Evolutionary conservation across 2,797 vertebrate species (phyloP), one percentile per base, ranked within the genome.

Genomic region (Falco cherrug): DNA sequence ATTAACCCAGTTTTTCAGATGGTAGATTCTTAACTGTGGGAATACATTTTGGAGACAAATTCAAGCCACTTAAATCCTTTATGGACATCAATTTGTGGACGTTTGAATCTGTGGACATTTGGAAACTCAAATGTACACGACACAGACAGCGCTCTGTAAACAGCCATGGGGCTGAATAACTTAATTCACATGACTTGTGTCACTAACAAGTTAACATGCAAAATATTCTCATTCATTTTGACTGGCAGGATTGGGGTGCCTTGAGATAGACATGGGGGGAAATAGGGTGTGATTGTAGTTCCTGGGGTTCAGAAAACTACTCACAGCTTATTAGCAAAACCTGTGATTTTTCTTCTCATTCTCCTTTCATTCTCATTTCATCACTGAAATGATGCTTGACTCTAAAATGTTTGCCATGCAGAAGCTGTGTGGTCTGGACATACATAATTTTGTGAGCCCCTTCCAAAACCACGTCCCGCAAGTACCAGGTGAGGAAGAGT

Each of bases 381-480:
- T 43, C 41, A 43, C 16, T 35, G 47, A 70, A 81, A 84, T 4
- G 13, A 26, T 22, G 65, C 37, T 47, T 53, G 61, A 24, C 37
- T 68, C 37, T 16, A 53, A 76, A 56, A 16, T 4, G 56, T 69
- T 60, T 92, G 78, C 69, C 31, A 22, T 1, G 31, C 65, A 81
- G 71, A n/a, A 76, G 81, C 89, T 67, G 47, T 21, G 56, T 81
- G 80, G 56, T 39, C 75, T 67, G 63, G 9, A 50, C 51, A 24
- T 19, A 29, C 3, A 70, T 39, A 5, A 39, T 11, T 76, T 54
- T 2, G 2, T 19, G 48, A 92, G 51, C 9, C 6, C 5, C 57
- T 90, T 86, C 91, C 94, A 89, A 65, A 93, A 68, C 77, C 89
- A 89, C 81, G 69, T 61, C 67, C 87, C 35, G 4, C 77, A 82